phyloP scores from a whole-genome alignment of 2,888 invertebrate genomes.

The Leptarthrus brevirostris region DNA sequence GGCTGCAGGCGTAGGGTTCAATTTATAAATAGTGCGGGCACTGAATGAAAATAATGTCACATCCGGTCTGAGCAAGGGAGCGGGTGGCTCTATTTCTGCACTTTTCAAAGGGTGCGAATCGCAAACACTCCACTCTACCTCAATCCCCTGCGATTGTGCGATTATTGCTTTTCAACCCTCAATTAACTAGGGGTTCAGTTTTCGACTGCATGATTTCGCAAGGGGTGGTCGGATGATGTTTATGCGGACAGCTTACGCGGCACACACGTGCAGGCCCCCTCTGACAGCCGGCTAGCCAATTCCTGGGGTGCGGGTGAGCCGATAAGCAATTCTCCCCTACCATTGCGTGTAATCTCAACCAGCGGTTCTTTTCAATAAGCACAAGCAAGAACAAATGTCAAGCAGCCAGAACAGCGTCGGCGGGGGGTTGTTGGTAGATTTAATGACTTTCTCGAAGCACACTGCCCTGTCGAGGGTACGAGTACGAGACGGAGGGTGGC shows the following conservation, averaged over 20 bases:
- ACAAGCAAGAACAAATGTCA: slow-evolving; percentile 31
- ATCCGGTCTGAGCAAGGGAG: no score
- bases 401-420: neutral
- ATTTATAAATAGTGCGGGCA: neutral
- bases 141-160: slow-evolving; percentile 20
- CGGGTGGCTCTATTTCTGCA: neutral
- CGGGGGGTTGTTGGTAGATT: neutral
- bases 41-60: slow-evolving; percentile 42
- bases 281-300: slow-evolving; percentile 9
- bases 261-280: neutral
- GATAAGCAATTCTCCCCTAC: no score
- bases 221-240: neutral
- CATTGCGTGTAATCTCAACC: neutral
- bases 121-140: slow-evolving; percentile 5
- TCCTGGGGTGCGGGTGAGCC: neutral
- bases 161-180: slow-evolving; percentile 46
- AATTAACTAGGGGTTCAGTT: slow-evolving; percentile 24
- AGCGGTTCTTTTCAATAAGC: neutral
- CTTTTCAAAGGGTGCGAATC: slow-evolving; percentile 27
- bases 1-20: neutral
- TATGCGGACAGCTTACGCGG: neutral
- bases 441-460: neutral
- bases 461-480: neutral
- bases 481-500: neutral
- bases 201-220: neutral